Base-by-base conservation (phyloP, 2,797 vertebrate genomes). In the Danio kyathit region DNA sequence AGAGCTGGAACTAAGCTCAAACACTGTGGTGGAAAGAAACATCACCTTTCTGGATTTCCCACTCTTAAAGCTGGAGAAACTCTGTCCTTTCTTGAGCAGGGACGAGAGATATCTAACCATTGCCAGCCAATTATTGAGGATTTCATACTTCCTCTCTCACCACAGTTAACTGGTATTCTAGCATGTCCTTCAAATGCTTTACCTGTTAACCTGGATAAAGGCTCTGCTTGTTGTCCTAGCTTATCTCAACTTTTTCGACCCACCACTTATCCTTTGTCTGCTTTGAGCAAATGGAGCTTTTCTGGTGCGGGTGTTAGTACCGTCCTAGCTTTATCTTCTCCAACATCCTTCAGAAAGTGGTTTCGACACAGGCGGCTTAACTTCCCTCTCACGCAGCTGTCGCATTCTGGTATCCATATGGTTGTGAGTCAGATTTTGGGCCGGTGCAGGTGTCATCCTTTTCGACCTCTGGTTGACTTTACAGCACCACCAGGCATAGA, bases 241-340 rank as follows among this genome's bases (percentile, higher is more conserved):
- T 81, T 84, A 51, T 75, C 72, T 41, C 66, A 64, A 19, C 57
- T 82, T 11, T 78, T 83, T 79, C 76, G 13, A 14, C 10, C 79
- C 71, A n/a, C 74, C 0, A 12, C 29, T 41, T 16, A 41, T 0
- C 79, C 82, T 9, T 19, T 74, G 56, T 48, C 74, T 38, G 8
- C 76, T 57, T 48, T 84, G n/a, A 76, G 67, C 69, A 85, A 64
- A 59, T 82, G 85, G 2, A 79, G 70, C 54, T 80, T 87, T 51
- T 73, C 90, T 19, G 85, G n/a, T 43, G 87, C 87, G 74, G 94
- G 94, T 77, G 92, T 96, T 86, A 93, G 92, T 64, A 95, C 96
- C 0, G 90, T 94, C 67, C 87, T 95, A 88, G 94, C 95, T 74
- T 88, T 94, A 88, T 94, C 91, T 78, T 93, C 94, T 76, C 94